These are phyloP conservation scores for Hypomecis punctinalis DNA, from an alignment of 2,888 invertebrate genomes.

Conservation along the genomic window DNA sequence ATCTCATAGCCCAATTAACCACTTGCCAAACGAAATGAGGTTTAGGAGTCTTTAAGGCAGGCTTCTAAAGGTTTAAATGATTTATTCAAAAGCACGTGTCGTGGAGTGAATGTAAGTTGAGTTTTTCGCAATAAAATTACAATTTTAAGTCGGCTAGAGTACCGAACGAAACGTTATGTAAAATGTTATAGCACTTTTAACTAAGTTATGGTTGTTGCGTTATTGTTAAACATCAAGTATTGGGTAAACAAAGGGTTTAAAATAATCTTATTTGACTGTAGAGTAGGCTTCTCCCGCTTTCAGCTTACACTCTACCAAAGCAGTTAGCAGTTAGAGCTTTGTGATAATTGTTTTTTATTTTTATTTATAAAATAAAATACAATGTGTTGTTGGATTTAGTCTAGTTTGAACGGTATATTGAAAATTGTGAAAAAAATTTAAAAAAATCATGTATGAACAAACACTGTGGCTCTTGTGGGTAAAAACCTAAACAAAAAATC, in stretches of 20 bases:
- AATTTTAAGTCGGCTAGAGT: constrained; percentile 1
- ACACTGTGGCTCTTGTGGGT: too few relatives aligned
- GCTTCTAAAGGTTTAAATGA: constrained; percentile 5
- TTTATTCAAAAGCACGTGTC: constrained; percentile 10
- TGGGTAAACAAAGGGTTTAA: background rate
- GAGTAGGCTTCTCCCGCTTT: too few relatives aligned
- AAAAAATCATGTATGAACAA: too few relatives aligned
- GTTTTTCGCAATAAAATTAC: constrained; percentile 18
- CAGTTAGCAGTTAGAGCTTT: too few relatives aligned
- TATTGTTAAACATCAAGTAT: background rate
- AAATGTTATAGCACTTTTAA: constrained; percentile 5
- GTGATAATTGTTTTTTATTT: too few relatives aligned
- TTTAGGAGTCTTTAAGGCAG: constrained; percentile 3
- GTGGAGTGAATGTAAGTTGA: constrained; percentile 8
- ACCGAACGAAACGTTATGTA: constrained; percentile 12
- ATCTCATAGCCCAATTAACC: background rate
- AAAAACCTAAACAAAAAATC: too few relatives aligned
- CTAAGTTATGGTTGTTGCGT: constrained; percentile 8
- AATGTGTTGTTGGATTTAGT: too few relatives aligned
- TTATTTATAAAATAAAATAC: too few relatives aligned
- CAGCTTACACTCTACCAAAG: too few relatives aligned
- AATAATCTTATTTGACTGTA: too few relatives aligned
- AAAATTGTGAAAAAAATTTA: too few relatives aligned
- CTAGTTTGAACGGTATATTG: too few relatives aligned
- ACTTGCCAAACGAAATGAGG: constrained; percentile 2